Base-by-base conservation (phyloP, 2,113 vertebrate species). In the Pomatorhinus ruficollis region DNA sequence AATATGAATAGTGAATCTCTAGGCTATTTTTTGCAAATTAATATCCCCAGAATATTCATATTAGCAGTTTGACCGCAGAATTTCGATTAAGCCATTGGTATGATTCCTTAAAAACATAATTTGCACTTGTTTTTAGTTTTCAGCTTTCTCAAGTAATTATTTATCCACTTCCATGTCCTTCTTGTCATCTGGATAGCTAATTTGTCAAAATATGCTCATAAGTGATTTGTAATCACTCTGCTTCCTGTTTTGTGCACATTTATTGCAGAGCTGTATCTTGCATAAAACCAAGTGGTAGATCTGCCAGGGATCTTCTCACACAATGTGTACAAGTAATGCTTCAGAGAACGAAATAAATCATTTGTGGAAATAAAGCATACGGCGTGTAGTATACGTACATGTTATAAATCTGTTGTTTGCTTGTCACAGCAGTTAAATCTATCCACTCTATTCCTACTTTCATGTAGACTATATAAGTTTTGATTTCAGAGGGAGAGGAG, bases 201-300 rank as follows among this genome's bases (percentile, higher is more conserved):
- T 97, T 79, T 97, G 75, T 56, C 69, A 96, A 89, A 96, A 93
- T 95, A 92, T 77, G 77, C 71, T 95, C 23, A 4, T 63, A 89
- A 96, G 87, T 94, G 94, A 95, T 93, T 97, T 95, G 91, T 83
- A 96, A 93, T 97, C 91, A 91, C 37, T 64, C 30, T 81, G 69
- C 77, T 97, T 97, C 95, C 96, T 97, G 95, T 91, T 95, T 65
- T 72, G 61, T 89, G 77, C 83, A 35, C 83, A 54, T 91, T 85
- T 90, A 54, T 68, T 87, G 69, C 83, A 56, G 57, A 92, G 77
- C 84, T 74, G 44, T 83, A 61, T 92, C 83, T 94, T 97, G 83
- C 91, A 92, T 97, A 96, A 92, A 96, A 92, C 69, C 64, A 78
- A 94, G 64, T 49, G 56, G n/a, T 72, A 83, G 85, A 92, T 90